Conservation (phyloP, 1,140 invertebrate species). For the Coelopa frigida region DNA sequence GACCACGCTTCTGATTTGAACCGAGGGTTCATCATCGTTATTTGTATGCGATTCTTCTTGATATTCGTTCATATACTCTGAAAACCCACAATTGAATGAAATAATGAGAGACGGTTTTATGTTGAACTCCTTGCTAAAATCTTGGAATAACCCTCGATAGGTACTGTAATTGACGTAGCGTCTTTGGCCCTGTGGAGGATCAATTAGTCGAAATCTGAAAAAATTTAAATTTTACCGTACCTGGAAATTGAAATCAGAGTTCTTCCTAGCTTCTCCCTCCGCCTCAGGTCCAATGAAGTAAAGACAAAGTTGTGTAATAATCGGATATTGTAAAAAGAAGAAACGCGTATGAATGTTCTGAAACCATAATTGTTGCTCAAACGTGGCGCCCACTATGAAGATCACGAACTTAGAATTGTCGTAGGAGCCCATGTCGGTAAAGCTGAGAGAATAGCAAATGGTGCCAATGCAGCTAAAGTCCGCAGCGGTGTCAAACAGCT, state of each 20-base stretch:
- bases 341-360: slow-evolving; percentile 23
- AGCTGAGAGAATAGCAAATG: slow-evolving; percentile 18
- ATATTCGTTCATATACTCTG: too few relatives aligned
- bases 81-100: slow-evolving; percentile 11
- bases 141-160: slow-evolving; percentile 5
- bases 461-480: slow-evolving; percentile 27
- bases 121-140: not conserved
- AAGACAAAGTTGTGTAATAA: slow-evolving; percentile 17
- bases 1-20: not conserved
- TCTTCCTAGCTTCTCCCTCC: not conserved
- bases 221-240: not conserved
- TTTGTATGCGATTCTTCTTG: too few relatives aligned
- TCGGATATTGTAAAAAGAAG: slow-evolving; percentile 21
- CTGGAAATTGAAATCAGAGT: not conserved
- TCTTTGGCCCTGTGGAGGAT: not conserved
- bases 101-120: not conserved
- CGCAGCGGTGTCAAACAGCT: slow-evolving; percentile 19
- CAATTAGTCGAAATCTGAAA: not conserved
- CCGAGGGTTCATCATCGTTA: not conserved
- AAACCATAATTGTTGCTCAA: slow-evolving; percentile 21
- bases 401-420: slow-evolving; percentile 9
- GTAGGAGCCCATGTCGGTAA: not conserved
- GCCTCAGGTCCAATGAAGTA: slow-evolving; percentile 24
- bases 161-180: not conserved
- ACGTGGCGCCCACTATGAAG: slow-evolving; percentile 22